phyloP scores from a whole-genome alignment of 2,113 vertebrate species.

The Sinocyclocheilus rhinocerous region DNA sequence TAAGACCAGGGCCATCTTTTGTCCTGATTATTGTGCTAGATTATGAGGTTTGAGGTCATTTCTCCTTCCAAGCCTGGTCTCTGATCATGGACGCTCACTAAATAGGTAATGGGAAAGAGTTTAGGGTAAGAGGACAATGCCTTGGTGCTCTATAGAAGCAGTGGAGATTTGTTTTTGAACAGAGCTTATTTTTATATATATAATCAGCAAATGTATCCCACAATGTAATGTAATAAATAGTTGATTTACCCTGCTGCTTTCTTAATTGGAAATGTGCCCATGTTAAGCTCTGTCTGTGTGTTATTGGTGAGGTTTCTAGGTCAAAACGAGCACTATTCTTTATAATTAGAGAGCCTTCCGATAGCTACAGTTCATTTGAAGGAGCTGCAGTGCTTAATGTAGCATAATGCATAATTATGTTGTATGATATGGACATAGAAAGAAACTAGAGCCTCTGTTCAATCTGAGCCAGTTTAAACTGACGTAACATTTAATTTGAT shows the following conservation, averaged over 20 bases:
- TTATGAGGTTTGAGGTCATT: neutral
- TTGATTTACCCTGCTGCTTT: slow-evolving; percentile 32
- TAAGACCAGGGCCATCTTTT: neutral
- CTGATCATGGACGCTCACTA: neutral
- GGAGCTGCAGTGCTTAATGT: slow-evolving; percentile 2
- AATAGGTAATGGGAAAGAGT: neutral
- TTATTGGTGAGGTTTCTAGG: slow-evolving; percentile 14
- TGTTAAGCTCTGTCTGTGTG: slow-evolving; percentile 5
- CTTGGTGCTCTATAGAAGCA: neutral
- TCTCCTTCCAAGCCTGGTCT: neutral
- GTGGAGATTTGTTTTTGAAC: neutral
- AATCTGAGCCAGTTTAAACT: neutral
- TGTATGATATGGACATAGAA: neutral
- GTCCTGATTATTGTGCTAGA: neutral
- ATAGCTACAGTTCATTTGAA: neutral
- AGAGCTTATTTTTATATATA: neutral
- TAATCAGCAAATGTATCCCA: slow-evolving; percentile 12
- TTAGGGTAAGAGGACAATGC: neutral
- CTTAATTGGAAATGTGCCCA: slow-evolving; percentile 13
- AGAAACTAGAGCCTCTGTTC: neutral
- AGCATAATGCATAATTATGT: slow-evolving; percentile 6
- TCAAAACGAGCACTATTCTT: slow-evolving; percentile 19
- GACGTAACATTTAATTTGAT: neutral
- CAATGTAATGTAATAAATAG: slow-evolving; percentile 26
- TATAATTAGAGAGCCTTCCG: slow-evolving; percentile 23